These are phyloP conservation scores for Euclidia mi DNA, from an alignment of 2,888 invertebrate genomes.

Conservation along the genomic window DNA sequence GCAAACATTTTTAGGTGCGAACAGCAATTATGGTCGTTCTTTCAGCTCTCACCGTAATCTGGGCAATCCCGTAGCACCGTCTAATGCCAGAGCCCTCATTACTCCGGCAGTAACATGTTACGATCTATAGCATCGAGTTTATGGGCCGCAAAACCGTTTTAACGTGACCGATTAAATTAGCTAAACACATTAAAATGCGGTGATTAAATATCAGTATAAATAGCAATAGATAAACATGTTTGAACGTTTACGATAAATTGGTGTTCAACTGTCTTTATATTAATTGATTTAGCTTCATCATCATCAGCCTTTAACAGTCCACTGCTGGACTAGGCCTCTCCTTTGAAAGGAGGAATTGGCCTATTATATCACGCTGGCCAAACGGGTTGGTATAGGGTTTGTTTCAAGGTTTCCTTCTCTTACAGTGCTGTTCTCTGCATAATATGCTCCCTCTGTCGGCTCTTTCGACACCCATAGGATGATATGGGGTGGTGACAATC, in stretches of 20 bases:
- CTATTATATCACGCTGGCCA: no score
- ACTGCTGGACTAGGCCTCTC: no score
- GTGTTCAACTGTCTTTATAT: not conserved
- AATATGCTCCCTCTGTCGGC: no score
- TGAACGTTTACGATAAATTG: slow-evolving; percentile 7
- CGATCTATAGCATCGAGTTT: slow-evolving; percentile 40
- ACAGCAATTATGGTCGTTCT: slow-evolving; percentile 5
- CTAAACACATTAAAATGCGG: slow-evolving; percentile 49
- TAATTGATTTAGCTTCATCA: no score
- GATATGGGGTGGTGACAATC: no score
- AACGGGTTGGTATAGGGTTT: no score
- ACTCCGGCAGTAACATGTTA: slow-evolving; percentile 33
- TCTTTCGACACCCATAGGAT: no score
- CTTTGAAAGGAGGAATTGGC: no score
- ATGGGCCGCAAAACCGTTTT: slow-evolving; percentile 51
- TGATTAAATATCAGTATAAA: slow-evolving; percentile 47
- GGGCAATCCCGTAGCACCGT: slow-evolving; percentile 5
- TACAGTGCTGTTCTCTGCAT: no score
- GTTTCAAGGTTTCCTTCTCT: no score
- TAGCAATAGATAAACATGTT: slow-evolving; percentile 43
- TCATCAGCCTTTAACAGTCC: no score
- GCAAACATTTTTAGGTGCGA: no score
- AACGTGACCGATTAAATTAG: slow-evolving; percentile 51
- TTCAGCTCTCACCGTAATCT: slow-evolving; percentile 17
- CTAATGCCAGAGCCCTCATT: slow-evolving; percentile 39